Evolutionary conservation across 30 jellyfish, hydroid and myxozoan genomes (phyloP).

Genomic region (Cassiopea andromeda): DNA sequence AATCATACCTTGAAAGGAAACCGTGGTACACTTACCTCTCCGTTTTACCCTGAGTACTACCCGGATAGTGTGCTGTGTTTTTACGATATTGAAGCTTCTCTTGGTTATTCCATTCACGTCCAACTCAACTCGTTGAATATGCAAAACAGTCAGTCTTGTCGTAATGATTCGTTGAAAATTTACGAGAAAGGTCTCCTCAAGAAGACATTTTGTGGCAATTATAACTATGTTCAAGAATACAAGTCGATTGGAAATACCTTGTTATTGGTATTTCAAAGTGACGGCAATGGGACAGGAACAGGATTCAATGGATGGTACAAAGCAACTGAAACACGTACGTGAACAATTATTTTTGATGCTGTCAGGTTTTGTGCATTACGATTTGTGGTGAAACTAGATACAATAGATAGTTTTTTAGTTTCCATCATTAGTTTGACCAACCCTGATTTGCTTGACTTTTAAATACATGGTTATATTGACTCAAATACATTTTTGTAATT

Average conservation of each 20-base stretch:
- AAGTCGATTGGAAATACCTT: not conserved
- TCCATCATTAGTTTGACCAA: too few species aligned
- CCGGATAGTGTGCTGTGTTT: constrained; percentile 10
- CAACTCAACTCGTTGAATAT: not conserved
- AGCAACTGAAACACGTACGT: not conserved
- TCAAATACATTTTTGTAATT: too few species aligned
- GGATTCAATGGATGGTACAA: not conserved
- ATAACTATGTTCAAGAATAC: not conserved
- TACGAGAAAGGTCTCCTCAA: not conserved
- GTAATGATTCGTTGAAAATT: not conserved
- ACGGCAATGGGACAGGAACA: not conserved
- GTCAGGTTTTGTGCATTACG: not conserved
- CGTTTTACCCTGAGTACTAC: constrained; percentile 11
- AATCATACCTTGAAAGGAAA: not conserved
- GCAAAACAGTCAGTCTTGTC: not conserved
- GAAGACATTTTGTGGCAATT: not conserved
- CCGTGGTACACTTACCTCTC: not conserved
- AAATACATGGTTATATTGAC: too few species aligned
- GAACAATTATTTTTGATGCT: too few species aligned
- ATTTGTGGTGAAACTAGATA: too few species aligned
- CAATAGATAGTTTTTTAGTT: too few species aligned
- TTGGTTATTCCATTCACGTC: not conserved
- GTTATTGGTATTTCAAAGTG: not conserved
- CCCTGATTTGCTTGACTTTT: too few species aligned
- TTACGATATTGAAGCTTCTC: not conserved